Evolutionary conservation across 1,140 invertebrate genomes (phyloP).

Genomic region (Drosophila sp.): DNA sequence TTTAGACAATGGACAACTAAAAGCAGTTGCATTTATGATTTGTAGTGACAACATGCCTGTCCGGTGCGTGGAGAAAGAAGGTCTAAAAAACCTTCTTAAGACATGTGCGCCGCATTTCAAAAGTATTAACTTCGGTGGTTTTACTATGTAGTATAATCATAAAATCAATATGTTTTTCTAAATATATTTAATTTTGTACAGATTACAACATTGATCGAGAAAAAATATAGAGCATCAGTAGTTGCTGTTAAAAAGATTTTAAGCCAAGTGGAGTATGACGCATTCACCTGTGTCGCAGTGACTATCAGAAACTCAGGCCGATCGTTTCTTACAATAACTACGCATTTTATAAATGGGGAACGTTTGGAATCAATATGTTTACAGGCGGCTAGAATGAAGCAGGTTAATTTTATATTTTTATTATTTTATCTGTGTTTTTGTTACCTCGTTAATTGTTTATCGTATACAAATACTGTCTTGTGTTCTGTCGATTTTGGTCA

Average conservation of each 20-base stretch:
- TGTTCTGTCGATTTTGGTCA: too few relatives aligned
- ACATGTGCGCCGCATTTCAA: constrained; percentile 24
- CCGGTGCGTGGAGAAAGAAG: constrained; percentile 16
- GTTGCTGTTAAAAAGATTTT: not conserved
- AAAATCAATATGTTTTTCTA: not conserved
- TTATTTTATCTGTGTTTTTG: too few relatives aligned
- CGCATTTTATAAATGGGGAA: too few relatives aligned
- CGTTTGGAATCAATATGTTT: too few relatives aligned
- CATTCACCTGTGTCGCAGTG: constrained; percentile 2
- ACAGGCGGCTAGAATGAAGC: too few relatives aligned
- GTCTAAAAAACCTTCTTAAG: constrained; percentile 8
- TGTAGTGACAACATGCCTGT: not conserved
- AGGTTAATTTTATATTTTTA: too few relatives aligned
- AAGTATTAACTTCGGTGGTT: constrained; percentile 17
- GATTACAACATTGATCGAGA: constrained; percentile 2
- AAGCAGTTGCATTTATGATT: constrained; percentile 10
- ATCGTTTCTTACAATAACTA: constrained; percentile 6
- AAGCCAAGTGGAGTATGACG: not conserved
- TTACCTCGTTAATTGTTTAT: too few relatives aligned
- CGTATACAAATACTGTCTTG: too few relatives aligned
- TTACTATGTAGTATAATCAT: not conserved
- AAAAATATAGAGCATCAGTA: too few relatives aligned
- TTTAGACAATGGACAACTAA: constrained; percentile 15
- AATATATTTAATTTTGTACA: not conserved
- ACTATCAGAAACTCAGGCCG: not conserved